Percentiles rank a stretch among this genome's conserved stretches.
Evolutionary conservation across 2,113 vertebrate species (phyloP).

Genomic region (Microtus pennsylvanicus): DNA sequence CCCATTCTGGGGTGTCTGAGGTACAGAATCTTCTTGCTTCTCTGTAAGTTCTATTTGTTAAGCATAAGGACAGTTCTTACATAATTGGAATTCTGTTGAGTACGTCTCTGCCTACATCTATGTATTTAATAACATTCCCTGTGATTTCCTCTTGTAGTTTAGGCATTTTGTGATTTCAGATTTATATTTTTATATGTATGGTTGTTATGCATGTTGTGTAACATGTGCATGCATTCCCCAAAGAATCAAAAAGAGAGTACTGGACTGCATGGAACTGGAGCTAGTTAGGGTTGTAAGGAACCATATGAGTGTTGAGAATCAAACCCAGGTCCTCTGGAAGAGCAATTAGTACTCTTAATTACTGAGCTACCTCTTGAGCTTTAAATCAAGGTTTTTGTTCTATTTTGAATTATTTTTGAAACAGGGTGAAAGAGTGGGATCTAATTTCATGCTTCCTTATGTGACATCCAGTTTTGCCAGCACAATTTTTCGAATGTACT

Average conservation of each 20-base stretch:
- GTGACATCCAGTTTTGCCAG: neutral
- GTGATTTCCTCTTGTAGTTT: neutral
- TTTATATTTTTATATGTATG: neutral
- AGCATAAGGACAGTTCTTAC: neutral
- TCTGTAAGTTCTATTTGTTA: neutral
- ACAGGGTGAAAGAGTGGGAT: neutral
- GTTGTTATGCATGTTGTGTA: neutral
- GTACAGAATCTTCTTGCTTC: neutral
- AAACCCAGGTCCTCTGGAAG: neutral
- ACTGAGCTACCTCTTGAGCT: neutral
- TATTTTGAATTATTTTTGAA: neutral
- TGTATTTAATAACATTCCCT: neutral
- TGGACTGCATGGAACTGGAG: neutral
- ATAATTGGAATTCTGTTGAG: neutral
- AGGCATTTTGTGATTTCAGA: neutral
- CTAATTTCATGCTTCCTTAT: neutral
- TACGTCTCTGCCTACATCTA: neutral
- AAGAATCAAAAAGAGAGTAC: neutral
- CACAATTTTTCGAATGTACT: neutral
- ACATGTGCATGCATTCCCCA: neutral
- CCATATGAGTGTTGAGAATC: neutral
- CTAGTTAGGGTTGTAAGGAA: no score
- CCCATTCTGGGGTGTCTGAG: accelerated
- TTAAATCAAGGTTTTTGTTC: neutral
- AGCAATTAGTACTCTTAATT: neutral